Evolutionary conservation across 2,888 invertebrate genomes (phyloP), one percentile per base, ranked within the genome.

Genomic region (Drosophila kambysellisi): DNA sequence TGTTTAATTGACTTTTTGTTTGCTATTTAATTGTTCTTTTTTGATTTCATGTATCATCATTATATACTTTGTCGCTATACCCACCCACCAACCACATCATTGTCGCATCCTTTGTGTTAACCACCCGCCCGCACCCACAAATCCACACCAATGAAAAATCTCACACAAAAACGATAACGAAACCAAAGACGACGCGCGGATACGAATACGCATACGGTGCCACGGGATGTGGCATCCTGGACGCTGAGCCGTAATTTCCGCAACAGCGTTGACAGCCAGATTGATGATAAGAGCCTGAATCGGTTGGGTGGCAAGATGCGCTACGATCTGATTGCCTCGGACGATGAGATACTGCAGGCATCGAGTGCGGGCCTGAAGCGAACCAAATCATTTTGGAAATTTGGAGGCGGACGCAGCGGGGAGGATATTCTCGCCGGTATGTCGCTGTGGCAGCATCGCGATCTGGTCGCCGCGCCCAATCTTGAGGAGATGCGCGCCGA

Each of bases 321-420:
- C 0, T 92, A 92, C 59, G 91, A 92, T 71, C 70, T 92, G 56
- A 92, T 92, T 30, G 92, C 92, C 37, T 92, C 91, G 29, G 92
- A 92, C 66, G 93, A 93, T 76, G 92, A 92, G 74, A 89, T 93
- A 8, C 78, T 92, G 51, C 91, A 92, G 67, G 95, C 95, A 0
- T 92, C 92, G 8, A 89, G 89, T 66, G 95, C 96, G 69, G 94
- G 94, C 82, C 95, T 97, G 0, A 97, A 97, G 89, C 94, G 97
- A 54, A 97, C 97, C 0, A 97, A 97, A 91, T 97, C 97, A 0
- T 96, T 97, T 91, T 97, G 97, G 97, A 96, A 96, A 88, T 97
- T 97, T 86, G 96, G 97, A 30, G 88, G 89, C 11, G 92, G 91
- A 20, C 91, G 91, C n/a, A 95, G 96, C 5, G 95, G 96, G 3